Evolutionary conservation across 1,140 invertebrate genomes (phyloP), one percentile per base, ranked within the genome.

Genomic region (Diachasmimorpha longicaudata): DNA sequence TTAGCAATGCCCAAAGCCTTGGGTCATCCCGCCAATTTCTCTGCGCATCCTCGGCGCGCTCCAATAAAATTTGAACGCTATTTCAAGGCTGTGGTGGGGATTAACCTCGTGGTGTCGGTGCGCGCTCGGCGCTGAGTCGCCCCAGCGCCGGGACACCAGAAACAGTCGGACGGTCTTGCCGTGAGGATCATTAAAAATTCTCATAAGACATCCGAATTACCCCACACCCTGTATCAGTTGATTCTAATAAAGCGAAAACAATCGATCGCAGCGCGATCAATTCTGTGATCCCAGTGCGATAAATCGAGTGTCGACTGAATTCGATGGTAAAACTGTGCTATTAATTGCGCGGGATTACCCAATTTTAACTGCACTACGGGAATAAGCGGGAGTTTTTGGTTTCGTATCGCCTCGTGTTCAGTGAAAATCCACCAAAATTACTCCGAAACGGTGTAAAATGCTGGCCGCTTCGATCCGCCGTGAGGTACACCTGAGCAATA

Each of bases 21-120:
- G 42, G 13, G 19, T 77, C 79, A 78, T 66, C 36, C 78, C 84
- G 85, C 84, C 81, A 80, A 82, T 88, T 88, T 83, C 84, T 72
- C 77, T 37, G 87, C 87, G 87, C 87, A 89, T n/a, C 79, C 63
- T 8, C 19, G 1, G 21, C 67, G 85, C 87, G 87, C 87, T 79
- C 87, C 87, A 89, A 89, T 89, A 74, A 76, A 77, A 87, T 87
- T 89, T 82, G 81, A 88, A 89, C 79, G 73, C 14, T 44, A n/a
- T 63, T 42, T 23, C 46, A 11, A 16, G 44, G 39, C 23, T 79
- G 75, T 78, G 74, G 63, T 46, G 79, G 85, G 84, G 81, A 39
- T 70, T 55, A 79, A 83, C 84, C 84, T 85, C 84, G 84, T 85
- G 84, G 81, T 52, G 52, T 70, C 72, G 19, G 31, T 36, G 21